Evolutionary conservation across 35 echinoderm and acorn worm genomes (phyloP), one percentile per base, ranked within the genome.

Genomic region (Patiria miniata): DNA sequence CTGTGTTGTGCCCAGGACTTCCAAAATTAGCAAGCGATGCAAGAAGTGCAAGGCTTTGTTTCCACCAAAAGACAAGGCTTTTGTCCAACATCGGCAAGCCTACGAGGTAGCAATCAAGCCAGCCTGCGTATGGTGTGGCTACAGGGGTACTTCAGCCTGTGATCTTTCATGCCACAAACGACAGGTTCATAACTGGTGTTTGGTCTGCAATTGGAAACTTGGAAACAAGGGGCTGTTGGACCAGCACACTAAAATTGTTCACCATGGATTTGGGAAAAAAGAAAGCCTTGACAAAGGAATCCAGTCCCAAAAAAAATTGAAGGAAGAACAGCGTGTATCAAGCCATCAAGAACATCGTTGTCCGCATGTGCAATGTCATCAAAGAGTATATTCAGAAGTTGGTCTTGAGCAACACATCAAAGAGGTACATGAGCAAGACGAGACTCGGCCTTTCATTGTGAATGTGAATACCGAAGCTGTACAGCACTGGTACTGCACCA

Each of bases 401-500:
- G 4, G 12, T 47, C 12, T 47, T 47, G 12, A 47, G 42, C 42
- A 30, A 30, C 65, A 73, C 22, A 73, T 73, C 19, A 34, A 73
- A 73, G 65, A 73, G 10, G 19, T 32, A 18, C 22, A 28, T 23
- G 61, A 69, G 33, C 4, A 47, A 47, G 22, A 69, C 23, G 33
- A 29, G 61, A 69, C 1, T 34, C 23, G 10, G 9, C 65, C 1
- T 28, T 14, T 32, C 26, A 12, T 12, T 6, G 42, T 12, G 12
- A 12, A 47, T 47, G 42, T n/a, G n/a, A 60, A 60, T 60, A 60
- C 26, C 10, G 65, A 73, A 34, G 65, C 29, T 12, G 65, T 73
- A 7, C 65, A 73, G 14, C 65, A 73, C 65, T 73, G 65, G 65
- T 73, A 73, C 65, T 73, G 65, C 26, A 73, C 34, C 10, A 73